Percentiles rank a stretch among this genome's conserved stretches.
Evolutionary conservation across 1,140 invertebrate genomes (phyloP).

Genomic region (Drosophila kurseongensis): DNA sequence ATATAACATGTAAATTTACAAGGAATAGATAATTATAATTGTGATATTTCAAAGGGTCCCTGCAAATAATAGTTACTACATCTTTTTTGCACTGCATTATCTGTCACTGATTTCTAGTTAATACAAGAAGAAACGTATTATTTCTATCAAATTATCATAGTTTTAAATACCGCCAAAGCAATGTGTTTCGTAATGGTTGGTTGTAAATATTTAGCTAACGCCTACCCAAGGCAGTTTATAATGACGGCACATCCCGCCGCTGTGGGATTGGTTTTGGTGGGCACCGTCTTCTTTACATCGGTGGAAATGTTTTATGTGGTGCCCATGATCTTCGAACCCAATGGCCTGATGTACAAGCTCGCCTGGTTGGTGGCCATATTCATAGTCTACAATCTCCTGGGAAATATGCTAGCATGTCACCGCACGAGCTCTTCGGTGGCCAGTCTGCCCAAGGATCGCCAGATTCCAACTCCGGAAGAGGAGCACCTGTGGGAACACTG

Average conservation of each 20-base stretch:
- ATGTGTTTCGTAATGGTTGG: slow-evolving; percentile 13
- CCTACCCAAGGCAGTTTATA: slow-evolving; percentile 1
- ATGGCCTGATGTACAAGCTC: slow-evolving; percentile 26
- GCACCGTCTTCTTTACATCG: background rate
- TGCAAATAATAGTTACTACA: background rate
- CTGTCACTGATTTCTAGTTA: background rate
- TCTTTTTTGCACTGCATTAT: background rate
- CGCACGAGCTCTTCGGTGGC: slow-evolving; percentile 32
- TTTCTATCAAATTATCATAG: background rate
- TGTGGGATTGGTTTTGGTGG: background rate
- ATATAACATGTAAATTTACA: too few relatives aligned
- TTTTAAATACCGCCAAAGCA: background rate
- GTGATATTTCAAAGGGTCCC: too few relatives aligned
- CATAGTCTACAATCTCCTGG: slow-evolving; percentile 42
- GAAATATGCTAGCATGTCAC: slow-evolving; percentile 42
- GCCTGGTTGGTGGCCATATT: slow-evolving; percentile 11
- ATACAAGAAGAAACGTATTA: background rate
- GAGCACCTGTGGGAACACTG: slow-evolving; percentile 89
- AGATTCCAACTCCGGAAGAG: slow-evolving; percentile 23
- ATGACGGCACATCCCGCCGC: slow-evolving; percentile 17
- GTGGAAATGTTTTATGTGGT: slow-evolving; percentile 30
- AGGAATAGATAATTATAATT: too few relatives aligned
- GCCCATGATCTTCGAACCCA: slow-evolving; percentile 17
- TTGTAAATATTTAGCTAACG: slow-evolving; percentile 1
- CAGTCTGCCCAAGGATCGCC: slow-evolving; percentile 11